phyloP scores from a whole-genome alignment of 2,888 invertebrate species.

The Catocala sponsa region DNA sequence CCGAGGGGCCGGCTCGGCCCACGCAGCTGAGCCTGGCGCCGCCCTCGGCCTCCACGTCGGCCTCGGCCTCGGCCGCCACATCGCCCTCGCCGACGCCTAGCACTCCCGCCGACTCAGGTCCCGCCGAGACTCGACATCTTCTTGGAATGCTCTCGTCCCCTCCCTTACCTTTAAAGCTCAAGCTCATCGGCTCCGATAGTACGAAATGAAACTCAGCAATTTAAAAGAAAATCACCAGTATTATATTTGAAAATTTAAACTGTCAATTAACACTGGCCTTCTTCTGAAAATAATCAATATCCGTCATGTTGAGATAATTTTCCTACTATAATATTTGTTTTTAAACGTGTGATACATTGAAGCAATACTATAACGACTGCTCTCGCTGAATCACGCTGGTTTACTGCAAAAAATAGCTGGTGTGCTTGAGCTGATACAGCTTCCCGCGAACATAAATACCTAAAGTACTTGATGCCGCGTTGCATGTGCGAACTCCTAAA shows the following conservation, averaged over 20 bases:
- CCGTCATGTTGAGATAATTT: background rate
- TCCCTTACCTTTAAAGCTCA: constrained; percentile 40
- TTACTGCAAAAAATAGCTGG: constrained; percentile 11
- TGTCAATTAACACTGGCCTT: too few relatives aligned
- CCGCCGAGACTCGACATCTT: constrained; percentile 69
- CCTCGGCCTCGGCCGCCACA: constrained; percentile 73
- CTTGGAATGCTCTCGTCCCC: constrained; percentile 70
- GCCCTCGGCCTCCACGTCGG: constrained; percentile 57
- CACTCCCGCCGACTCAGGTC: constrained; percentile 87
- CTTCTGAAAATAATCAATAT: too few relatives aligned
- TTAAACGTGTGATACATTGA: constrained; percentile 2
- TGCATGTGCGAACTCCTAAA: constrained; percentile 16
- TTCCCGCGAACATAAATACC: constrained; percentile 14
- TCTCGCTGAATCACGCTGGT: constrained; percentile 1
- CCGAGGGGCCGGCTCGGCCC: constrained; percentile 70
- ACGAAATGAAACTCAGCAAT: constrained; percentile 4
- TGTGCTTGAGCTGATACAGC: constrained; percentile 17
- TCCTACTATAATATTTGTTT: background rate
- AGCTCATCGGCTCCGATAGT: constrained; percentile 14
- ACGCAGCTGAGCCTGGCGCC: constrained; percentile 83
- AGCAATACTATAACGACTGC: background rate
- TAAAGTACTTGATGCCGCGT: constrained; percentile 7
- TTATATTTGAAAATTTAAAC: too few relatives aligned
- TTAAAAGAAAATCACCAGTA: background rate
- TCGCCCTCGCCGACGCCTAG: constrained; percentile 87